Conservation (phyloP, 37 sponge, comb jelly and placozoan genomes). For the Aplysina aerophoba region DNA sequence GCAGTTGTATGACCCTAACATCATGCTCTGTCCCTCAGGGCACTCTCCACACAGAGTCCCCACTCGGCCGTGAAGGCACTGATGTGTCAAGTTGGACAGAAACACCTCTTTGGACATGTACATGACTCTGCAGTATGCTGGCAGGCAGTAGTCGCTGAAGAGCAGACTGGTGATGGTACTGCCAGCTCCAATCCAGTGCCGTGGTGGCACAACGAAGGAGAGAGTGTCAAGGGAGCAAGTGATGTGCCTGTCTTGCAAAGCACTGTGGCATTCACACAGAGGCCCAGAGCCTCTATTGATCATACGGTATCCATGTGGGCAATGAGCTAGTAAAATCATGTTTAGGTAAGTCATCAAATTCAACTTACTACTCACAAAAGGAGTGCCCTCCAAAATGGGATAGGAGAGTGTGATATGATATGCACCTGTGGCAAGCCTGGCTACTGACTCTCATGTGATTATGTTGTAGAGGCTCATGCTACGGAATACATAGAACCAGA, state of each 20-base stretch:
- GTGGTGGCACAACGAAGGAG: not conserved
- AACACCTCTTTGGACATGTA: too few relatives aligned
- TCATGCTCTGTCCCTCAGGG: constrained; percentile 13
- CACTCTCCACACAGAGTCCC: constrained; percentile 64
- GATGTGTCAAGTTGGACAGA: not conserved
- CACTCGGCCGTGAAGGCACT: constrained; percentile 32
- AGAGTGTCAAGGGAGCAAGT: not conserved
- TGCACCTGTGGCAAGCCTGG: too few relatives aligned
- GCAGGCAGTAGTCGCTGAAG: too few relatives aligned
- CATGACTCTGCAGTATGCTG: too few relatives aligned
- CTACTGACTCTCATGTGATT: too few relatives aligned
- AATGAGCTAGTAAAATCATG: not conserved
- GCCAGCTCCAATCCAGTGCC: not conserved
- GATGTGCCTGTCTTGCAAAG: not conserved
- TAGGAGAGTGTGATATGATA: too few relatives aligned
- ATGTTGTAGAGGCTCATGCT: too few relatives aligned
- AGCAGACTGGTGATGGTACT: too few relatives aligned
- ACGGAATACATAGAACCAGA: too few relatives aligned
- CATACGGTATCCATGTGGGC: not conserved
- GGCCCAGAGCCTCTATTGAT: not conserved
- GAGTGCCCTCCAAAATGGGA: too few relatives aligned
- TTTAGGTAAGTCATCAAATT: not conserved
- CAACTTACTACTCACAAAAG: too few relatives aligned
- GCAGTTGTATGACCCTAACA: constrained; percentile 41
- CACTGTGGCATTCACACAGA: not conserved